These are phyloP conservation scores for Saturnia pavonia DNA, from an alignment of 2,888 invertebrate genomes.

Conservation along the genomic window DNA sequence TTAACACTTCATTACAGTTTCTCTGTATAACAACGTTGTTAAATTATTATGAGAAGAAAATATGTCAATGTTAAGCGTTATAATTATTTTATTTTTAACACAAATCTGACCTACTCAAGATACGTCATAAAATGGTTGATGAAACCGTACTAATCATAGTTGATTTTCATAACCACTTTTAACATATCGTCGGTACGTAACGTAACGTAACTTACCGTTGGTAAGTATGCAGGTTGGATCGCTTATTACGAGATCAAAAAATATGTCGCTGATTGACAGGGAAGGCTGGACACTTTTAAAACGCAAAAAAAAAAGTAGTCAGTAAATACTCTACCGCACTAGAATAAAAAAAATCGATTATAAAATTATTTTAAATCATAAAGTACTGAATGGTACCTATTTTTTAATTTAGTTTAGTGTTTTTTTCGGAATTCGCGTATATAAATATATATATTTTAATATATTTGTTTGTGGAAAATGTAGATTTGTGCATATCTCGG, in stretches of 20 bases:
- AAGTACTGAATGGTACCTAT: too few relatives aligned
- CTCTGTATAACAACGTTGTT: background rate
- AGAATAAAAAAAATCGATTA: background rate
- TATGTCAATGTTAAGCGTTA: too few relatives aligned
- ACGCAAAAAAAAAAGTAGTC: background rate
- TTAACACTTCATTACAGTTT: too few relatives aligned
- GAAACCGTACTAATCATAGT: background rate
- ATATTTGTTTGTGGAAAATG: too few relatives aligned
- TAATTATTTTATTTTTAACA: background rate
- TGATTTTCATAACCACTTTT: background rate
- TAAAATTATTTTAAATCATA: too few relatives aligned
- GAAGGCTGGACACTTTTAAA: background rate
- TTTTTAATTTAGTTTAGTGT: too few relatives aligned
- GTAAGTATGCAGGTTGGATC: background rate
- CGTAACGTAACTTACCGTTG: too few relatives aligned
- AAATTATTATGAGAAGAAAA: background rate
- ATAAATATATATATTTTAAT: too few relatives aligned
- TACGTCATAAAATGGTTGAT: background rate
- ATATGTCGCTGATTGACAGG: background rate
- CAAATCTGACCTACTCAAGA: background rate
- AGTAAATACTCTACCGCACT: background rate
- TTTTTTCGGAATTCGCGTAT: too few relatives aligned
- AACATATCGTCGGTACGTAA: too few relatives aligned
- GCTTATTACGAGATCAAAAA: background rate
- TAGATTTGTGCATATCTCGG: too few relatives aligned